Conservation (phyloP, 2,797 vertebrate genomes). For the Falco concolor region DNA sequence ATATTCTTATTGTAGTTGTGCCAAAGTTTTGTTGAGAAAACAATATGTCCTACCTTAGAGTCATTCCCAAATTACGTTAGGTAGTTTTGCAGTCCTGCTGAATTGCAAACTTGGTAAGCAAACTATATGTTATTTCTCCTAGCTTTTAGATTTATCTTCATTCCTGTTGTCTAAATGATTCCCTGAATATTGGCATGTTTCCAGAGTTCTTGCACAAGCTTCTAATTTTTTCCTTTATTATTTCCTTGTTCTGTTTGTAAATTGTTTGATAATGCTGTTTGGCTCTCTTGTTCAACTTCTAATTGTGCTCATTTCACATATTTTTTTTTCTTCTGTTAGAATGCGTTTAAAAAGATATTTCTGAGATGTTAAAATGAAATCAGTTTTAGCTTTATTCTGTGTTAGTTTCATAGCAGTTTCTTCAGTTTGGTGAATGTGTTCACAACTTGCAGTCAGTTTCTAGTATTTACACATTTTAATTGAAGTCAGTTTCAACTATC, state of each 20-base stretch:
- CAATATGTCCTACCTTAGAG: background rate
- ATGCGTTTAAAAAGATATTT: background rate
- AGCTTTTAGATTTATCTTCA: background rate
- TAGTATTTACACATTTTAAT: background rate
- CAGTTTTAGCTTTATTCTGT: background rate
- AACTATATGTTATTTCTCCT: background rate
- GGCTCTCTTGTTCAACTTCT: background rate
- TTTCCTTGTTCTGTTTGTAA: background rate
- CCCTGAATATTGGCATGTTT: background rate
- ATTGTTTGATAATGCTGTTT: background rate
- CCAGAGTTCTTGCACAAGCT: background rate
- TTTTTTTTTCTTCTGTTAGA: background rate
- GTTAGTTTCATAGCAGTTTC: background rate
- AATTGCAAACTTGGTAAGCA: background rate
- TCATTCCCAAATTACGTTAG: conserved; percentile 4
- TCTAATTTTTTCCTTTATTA: background rate
- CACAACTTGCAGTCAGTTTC: background rate
- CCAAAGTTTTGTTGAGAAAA: conserved; percentile 19
- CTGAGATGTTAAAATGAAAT: background rate
- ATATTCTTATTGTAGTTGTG: background rate
- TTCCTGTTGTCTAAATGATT: background rate
- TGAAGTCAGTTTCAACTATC: background rate
- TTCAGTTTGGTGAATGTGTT: background rate
- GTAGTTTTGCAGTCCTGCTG: background rate
- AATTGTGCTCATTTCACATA: background rate